These are phyloP conservation scores for Cyclophora albipunctata DNA, from an alignment of 2,888 invertebrate genomes.

Conservation along the genomic window DNA sequence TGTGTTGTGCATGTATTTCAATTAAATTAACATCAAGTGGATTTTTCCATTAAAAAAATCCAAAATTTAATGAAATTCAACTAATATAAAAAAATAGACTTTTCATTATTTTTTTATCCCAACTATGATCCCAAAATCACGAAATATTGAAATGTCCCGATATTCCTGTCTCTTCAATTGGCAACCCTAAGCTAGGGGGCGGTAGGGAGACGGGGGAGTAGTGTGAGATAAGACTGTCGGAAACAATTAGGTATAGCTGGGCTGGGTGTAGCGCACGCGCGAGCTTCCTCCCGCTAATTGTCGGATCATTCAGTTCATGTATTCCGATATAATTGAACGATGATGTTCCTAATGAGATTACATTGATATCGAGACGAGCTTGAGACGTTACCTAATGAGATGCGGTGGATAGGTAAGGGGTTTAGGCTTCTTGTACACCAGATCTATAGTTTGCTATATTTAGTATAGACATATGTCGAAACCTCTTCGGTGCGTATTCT, in stretches of 20 bases:
- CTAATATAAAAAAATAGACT: too few species aligned
- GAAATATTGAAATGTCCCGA: too few species aligned
- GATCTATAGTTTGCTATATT: too few species aligned
- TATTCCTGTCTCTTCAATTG: too few species aligned
- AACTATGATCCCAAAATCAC: too few species aligned
- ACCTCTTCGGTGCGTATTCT: too few species aligned
- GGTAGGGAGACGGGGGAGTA: constrained; percentile 11
- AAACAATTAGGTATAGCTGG: constrained; percentile 61
- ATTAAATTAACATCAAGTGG: too few species aligned
- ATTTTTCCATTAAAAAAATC: too few species aligned
- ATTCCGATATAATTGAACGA: constrained; percentile 58
- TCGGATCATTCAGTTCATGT: constrained; percentile 61
- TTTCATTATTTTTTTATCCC: too few species aligned
- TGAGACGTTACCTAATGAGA: constrained; percentile 7
- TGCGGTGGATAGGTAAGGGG: constrained; percentile 4
- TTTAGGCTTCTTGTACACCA: not conserved
- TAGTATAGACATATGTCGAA: too few species aligned
- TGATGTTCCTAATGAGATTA: constrained; percentile 43
- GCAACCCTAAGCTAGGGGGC: not conserved
- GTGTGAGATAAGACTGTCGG: constrained; percentile 33
- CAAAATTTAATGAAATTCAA: too few species aligned
- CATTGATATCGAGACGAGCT: constrained; percentile 31
- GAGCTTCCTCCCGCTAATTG: constrained; percentile 63
- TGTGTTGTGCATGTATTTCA: too few species aligned
- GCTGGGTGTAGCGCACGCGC: constrained; percentile 48